Base-by-base conservation (phyloP, 2,113 vertebrate species). In the Ophthalmolycus amberensis region DNA sequence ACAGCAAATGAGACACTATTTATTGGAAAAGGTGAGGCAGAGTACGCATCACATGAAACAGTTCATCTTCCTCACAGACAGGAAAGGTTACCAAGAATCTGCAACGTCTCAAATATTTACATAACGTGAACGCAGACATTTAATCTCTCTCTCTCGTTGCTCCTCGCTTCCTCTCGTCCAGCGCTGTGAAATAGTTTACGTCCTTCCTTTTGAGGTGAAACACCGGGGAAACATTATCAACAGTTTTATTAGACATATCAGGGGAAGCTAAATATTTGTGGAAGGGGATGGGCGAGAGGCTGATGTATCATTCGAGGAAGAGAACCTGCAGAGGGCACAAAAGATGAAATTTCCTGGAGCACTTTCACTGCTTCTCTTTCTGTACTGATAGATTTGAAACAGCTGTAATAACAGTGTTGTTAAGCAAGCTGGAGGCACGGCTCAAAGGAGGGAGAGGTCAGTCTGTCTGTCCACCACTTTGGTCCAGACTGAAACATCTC, bases 41-140 rank as follows among this genome's bases (percentile, higher is more conserved):
- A 86, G 68, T 27, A 77, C 77, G 80, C 48, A 84, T 91, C 93
- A 82, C 94, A 96, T 96, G 96, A 97, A 97, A 90, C 81, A 29
- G 92, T 95, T 94, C 86, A 96, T 96, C 95, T 91, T 90, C 83
- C 80, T 81, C 25, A 16, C 50, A 66, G 92, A 94, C 94, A 95
- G 93, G 78, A 88, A 92, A 94, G 93, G 94, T 97, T 96, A 95
- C 95, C 95, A 95, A 85, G 84, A 92, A 96, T 96, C 96, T 95
- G 95, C 90, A 94, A 95, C 94, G 92, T 94, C 94, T 92, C 93
- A 98, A 98, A 99, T 98, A 98, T 99, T 99, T 99, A 99, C 92
- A 92, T 88, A 95, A 97, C 96, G 96, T 97, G 96, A 91, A 95
- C 94, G 90, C 93, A 90, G 96, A 93, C 95, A 94, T 95, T 94